A percentile compares a stretch with the other conserved stretches of the same genome.
These are phyloP conservation scores for Diadophis punctatus DNA, from an alignment of 2,113 vertebrate genomes.

Conservation along the genomic window DNA sequence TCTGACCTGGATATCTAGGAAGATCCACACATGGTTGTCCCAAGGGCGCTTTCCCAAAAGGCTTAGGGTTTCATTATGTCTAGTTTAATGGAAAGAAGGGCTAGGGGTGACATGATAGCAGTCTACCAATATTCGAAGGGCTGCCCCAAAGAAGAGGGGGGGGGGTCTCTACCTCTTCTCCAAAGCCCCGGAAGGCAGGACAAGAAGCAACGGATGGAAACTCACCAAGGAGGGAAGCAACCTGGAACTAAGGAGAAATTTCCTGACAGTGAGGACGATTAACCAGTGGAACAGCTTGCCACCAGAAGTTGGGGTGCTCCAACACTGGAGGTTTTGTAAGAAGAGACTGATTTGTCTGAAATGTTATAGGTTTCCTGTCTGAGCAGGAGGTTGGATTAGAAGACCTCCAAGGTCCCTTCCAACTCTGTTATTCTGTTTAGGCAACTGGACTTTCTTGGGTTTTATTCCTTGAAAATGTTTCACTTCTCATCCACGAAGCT, in stretches of 20 bases:
- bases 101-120: neutral
- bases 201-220: no score
- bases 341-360: no score
- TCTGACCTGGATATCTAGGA: neutral
- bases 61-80: neutral
- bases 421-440: no score
- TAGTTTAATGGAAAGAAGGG: neutral
- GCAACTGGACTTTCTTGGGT: no score
- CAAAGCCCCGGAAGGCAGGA: neutral
- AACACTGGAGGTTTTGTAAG: no score
- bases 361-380: no score
- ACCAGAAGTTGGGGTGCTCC: no score
- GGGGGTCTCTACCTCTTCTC: no score
- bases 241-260: neutral
- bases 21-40: no score
- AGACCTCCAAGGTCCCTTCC: no score
- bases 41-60: neutral
- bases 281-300: neutral
- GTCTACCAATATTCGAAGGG: neutral
- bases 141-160: neutral
- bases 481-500: neutral
- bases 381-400: no score
- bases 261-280: neutral
- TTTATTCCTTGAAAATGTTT: no score
- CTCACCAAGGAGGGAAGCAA: neutral